Conservation (phyloP, 2,797 vertebrate species). For the Epinephelus coioides region DNA sequence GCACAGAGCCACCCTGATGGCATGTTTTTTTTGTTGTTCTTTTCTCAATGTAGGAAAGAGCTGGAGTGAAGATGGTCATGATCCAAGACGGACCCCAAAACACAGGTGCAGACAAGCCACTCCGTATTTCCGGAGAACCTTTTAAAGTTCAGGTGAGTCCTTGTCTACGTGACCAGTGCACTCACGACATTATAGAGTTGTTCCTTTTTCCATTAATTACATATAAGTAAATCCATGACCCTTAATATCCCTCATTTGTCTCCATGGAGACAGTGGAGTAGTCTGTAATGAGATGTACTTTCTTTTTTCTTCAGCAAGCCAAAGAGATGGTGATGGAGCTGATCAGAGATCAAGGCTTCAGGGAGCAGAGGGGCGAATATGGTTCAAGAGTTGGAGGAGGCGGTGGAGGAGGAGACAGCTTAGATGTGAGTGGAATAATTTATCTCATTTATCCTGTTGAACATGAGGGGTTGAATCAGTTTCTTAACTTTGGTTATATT, state of each 20-base stretch:
- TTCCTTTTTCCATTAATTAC: not conserved
- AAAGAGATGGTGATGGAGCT: conserved; percentile 99
- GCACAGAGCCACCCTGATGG: not conserved
- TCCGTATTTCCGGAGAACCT: conserved; percentile 98
- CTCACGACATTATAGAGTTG: not conserved
- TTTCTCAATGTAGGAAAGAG: conserved; percentile 88
- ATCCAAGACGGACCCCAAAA: conserved; percentile 99
- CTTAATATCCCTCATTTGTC: not conserved
- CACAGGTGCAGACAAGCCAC: conserved; percentile 98
- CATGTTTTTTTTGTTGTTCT: not conserved
- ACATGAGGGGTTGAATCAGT: fast-evolving
- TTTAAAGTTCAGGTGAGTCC: conserved; percentile 96
- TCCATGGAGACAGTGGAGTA: not conserved
- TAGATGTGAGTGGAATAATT: conserved; percentile 91
- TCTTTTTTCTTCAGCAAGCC: conserved; percentile 90
- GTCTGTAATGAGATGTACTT: not conserved
- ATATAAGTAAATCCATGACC: not conserved
- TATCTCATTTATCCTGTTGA: not conserved
- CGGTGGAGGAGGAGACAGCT: conserved; percentile 86
- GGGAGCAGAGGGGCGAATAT: conserved; percentile 97
- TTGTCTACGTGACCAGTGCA: fast-evolving
- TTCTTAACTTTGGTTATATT: not conserved
- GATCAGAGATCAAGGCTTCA: conserved; percentile 98
- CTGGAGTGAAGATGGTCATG: conserved; percentile 99
- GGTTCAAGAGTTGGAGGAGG: conserved; percentile 94